Conservation (phyloP, 1,140 invertebrate species). For the Penaeus vannamei region DNA sequence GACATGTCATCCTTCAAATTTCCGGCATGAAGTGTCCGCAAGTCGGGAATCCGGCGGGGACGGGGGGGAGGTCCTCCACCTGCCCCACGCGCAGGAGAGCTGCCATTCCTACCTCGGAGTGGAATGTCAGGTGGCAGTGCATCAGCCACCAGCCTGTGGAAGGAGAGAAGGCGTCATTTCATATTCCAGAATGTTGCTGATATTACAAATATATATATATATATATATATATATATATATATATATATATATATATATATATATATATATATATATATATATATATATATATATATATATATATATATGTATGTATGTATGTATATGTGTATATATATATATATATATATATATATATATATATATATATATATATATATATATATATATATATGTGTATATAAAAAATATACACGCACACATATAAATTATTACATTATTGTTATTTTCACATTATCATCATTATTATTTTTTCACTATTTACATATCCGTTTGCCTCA, state of each 20-base stretch:
- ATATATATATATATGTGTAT: no score
- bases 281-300: no score
- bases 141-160: conserved; percentile 87
- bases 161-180: not conserved
- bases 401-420: no score
- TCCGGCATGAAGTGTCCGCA: conserved; percentile 16
- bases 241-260: conserved; percentile 35
- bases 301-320: no score
- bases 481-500: no score
- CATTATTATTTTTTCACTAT: no score
- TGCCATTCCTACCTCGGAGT: conserved; percentile 92
- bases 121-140: conserved; percentile 92
- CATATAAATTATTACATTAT: no score
- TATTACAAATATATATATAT: not conserved
- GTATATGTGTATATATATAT: no score
- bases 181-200: not conserved
- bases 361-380: no score
- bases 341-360: no score
- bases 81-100: conserved; percentile 84
- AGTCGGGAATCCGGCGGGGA: conserved; percentile 69
- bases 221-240: conserved; percentile 38
- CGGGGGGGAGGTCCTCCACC: conserved; percentile 70
- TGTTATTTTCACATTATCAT: no score
- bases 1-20: not conserved
- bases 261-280: not conserved